These are phyloP conservation scores for Paratilapia polleni DNA, from an alignment of 2,113 vertebrate species.

Conservation along the genomic window DNA sequence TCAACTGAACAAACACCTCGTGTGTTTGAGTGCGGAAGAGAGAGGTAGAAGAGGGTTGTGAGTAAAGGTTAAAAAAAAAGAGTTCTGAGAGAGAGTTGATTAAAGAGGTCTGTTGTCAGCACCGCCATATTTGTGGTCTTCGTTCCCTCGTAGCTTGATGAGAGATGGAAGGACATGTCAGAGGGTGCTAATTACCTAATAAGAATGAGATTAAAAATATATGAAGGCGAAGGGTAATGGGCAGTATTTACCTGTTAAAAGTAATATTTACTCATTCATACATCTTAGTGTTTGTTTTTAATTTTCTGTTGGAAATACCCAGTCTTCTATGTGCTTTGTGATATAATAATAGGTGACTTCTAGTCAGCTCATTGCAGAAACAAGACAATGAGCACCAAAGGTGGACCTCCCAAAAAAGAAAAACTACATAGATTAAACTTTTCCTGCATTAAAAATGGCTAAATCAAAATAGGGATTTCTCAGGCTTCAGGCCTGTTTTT, in stretches of 20 bases:
- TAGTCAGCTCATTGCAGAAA: too few relatives aligned
- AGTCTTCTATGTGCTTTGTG: neutral
- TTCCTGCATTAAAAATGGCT: too few relatives aligned
- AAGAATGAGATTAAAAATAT: constrained; percentile 20
- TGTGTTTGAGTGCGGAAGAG: constrained; percentile 49
- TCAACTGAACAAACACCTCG: constrained; percentile 63
- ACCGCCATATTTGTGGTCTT: constrained; percentile 53
- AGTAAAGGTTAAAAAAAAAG: neutral
- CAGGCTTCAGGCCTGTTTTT: neutral
- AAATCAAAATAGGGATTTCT: neutral
- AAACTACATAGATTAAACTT: too few relatives aligned
- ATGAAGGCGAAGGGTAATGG: neutral
- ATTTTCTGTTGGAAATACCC: neutral
- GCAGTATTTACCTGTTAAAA: neutral
- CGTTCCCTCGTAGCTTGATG: constrained; percentile 37
- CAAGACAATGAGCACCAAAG: too few relatives aligned
- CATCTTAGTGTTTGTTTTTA: neutral
- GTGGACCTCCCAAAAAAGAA: too few relatives aligned
- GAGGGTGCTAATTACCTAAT: constrained; percentile 37
- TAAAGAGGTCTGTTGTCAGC: constrained; percentile 69
- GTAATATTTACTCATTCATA: neutral
- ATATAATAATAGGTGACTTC: too few relatives aligned
- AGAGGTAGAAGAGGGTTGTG: constrained; percentile 21
- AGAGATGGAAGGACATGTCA: constrained; percentile 48
- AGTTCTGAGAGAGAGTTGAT: constrained; percentile 39